Conservation (phyloP, 2,888 invertebrate genomes). For the Coelopa pilipes region DNA sequence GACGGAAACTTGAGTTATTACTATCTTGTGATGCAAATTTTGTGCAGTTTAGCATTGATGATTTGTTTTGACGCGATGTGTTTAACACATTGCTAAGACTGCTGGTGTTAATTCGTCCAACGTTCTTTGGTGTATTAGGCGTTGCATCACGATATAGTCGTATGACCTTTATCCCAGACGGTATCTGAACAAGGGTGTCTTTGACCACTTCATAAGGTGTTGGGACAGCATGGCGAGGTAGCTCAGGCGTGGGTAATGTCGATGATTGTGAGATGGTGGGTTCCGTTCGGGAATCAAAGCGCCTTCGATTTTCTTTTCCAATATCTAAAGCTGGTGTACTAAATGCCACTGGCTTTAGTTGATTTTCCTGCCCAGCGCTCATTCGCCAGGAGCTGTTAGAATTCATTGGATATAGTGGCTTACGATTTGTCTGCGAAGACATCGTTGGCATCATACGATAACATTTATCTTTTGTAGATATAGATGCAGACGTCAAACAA, state of each 20-base stretch:
- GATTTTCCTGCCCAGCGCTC: neutral
- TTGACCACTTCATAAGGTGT: neutral
- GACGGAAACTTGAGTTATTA: slow-evolving; percentile 25
- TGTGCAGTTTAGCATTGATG: neutral
- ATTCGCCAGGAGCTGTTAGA: slow-evolving; percentile 5
- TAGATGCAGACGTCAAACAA: slow-evolving; percentile 42
- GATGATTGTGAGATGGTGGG: neutral
- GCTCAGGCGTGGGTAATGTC: slow-evolving; percentile 44
- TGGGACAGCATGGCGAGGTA: slow-evolving; percentile 40
- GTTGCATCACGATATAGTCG: slow-evolving; percentile 41
- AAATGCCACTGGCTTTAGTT: neutral
- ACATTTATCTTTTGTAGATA: neutral
- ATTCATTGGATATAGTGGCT: neutral
- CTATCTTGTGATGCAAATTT: neutral
- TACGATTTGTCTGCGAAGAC: neutral
- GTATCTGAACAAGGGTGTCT: slow-evolving; percentile 32
- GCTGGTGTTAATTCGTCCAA: slow-evolving; percentile 35
- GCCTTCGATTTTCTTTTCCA: slow-evolving; percentile 2
- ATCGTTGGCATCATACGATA: neutral
- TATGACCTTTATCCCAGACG: slow-evolving; percentile 33
- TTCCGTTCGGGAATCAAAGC: neutral
- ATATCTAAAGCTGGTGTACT: slow-evolving; percentile 32
- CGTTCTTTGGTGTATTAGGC: slow-evolving; percentile 37
- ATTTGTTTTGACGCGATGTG: neutral
- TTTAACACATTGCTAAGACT: neutral